phyloP scores from a whole-genome alignment of 2,888 invertebrate species.

The Cantharis rufa region DNA sequence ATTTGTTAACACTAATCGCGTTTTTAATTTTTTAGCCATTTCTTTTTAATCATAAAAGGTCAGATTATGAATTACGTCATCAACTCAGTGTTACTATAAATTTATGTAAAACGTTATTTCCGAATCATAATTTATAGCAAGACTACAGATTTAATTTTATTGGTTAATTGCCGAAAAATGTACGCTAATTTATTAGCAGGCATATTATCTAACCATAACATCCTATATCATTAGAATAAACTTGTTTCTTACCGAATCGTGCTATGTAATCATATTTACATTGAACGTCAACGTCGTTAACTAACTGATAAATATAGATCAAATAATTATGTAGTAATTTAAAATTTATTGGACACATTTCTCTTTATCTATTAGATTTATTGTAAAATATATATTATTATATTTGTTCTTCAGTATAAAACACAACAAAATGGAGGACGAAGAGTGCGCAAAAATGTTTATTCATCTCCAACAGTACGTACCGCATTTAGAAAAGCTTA shows the following conservation, averaged over 20 bases:
- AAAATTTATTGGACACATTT: background rate
- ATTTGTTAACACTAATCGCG: background rate
- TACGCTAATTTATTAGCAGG: background rate
- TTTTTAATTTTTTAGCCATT: background rate
- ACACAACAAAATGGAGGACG: conserved; percentile 48
- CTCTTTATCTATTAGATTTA: background rate
- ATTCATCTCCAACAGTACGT: conserved; percentile 71
- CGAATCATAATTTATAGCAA: background rate
- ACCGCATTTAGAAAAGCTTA: conserved; percentile 75
- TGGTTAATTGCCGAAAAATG: background rate
- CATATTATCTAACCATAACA: background rate
- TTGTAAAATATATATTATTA: background rate
- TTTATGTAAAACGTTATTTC: background rate
- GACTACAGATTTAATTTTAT: background rate
- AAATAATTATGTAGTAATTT: background rate
- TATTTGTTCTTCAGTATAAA: background rate
- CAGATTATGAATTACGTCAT: background rate
- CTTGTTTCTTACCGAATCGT: background rate
- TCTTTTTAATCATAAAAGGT: background rate
- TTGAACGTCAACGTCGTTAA: background rate
- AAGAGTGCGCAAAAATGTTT: conserved; percentile 65
- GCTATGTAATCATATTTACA: no score
- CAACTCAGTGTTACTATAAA: background rate
- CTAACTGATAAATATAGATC: background rate
- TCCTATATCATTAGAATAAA: background rate